Base-by-base conservation (phyloP, 2,888 invertebrate species). In the Orthosia gracilis region DNA sequence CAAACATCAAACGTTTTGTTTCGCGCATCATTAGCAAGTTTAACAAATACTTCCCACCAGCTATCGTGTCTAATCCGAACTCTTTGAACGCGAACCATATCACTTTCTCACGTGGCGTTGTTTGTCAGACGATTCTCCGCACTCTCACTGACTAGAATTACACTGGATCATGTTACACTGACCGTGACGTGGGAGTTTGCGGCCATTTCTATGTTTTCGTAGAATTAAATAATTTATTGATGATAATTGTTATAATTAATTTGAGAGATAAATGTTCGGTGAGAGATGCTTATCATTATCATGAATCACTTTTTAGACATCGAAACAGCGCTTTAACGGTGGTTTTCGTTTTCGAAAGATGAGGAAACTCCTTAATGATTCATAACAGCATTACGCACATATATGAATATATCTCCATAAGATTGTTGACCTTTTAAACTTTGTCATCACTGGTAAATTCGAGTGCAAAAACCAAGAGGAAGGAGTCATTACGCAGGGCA, bases 71-170 rank as follows among this genome's bases (percentile, higher is more conserved):
- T 73, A 79, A 85, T 80, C 66, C 71, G 79, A 79, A 77, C 65
- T 85, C 70, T 85, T 68, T 62, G 68, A 68, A 68, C 71, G 65
- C 80, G 73, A 80, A 83, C 73, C 80, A 83, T 87, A 91, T 89
- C 88, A 91, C 91, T 91, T 91, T 91, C 91, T 85, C 90, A 86
- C 88, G 68, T 80, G 79, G 59, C 69, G 78, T 82, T 81, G 86
- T 84, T 82, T 84, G 83, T 83, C 76, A 70, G 75, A 76, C 82
- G 21, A 80, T 80, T 78, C 76, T 82, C 76, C 74, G 67, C 80
- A 88, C 89, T 91, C 90, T 90, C 91, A 85, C 88, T 87, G 78
- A 66, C 80, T 88, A 75, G 54, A 69, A 78, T 88, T 86, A 86
- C 87, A 79, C 76, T 76, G 76, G 63, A 79, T 77, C 75, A 67